Conservation (phyloP, 2,888 invertebrate genomes). For the Osmoderma eremita region DNA sequence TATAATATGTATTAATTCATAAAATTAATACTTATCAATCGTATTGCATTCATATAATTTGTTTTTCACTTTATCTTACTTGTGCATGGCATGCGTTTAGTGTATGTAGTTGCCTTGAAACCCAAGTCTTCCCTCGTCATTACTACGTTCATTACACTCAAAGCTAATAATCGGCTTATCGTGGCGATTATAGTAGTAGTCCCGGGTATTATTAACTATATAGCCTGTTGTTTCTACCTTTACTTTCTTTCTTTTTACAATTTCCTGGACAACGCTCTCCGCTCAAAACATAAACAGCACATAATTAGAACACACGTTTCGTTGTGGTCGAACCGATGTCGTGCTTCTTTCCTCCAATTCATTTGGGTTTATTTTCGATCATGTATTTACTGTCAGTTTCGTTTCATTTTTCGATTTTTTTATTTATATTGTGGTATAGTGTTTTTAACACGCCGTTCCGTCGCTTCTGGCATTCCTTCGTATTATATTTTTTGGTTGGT, state of each 20-base stretch:
- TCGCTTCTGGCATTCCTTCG: constrained; percentile 2
- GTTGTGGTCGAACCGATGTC: constrained; percentile 7
- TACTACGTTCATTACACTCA: constrained; percentile 2
- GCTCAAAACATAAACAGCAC: constrained; percentile 40
- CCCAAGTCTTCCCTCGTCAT: background rate
- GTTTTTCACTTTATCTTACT: no score
- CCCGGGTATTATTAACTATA: constrained; percentile 31
- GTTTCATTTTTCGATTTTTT: constrained; percentile 9
- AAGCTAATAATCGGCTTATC: constrained; percentile 20
- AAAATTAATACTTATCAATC: no score
- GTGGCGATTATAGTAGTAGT: constrained; percentile 15
- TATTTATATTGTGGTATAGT: constrained; percentile 4
- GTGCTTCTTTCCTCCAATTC: constrained; percentile 4
- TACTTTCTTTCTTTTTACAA: background rate
- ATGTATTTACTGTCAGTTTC: constrained; percentile 8
- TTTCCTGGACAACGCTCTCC: constrained; percentile 33
- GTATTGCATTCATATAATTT: no score
- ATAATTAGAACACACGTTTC: constrained; percentile 40
- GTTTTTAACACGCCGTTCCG: constrained; percentile 4
- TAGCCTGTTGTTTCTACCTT: constrained; percentile 15
- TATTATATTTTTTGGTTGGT: constrained; percentile 17
- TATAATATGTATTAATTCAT: no score
- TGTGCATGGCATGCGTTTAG: no score
- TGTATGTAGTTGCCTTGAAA: background rate
- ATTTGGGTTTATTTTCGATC: constrained; percentile 24